A percentile compares a stretch with the other conserved stretches of the same genome.
Evolutionary conservation across 1,140 invertebrate species (phyloP).

Genomic region (Proales similis): DNA sequence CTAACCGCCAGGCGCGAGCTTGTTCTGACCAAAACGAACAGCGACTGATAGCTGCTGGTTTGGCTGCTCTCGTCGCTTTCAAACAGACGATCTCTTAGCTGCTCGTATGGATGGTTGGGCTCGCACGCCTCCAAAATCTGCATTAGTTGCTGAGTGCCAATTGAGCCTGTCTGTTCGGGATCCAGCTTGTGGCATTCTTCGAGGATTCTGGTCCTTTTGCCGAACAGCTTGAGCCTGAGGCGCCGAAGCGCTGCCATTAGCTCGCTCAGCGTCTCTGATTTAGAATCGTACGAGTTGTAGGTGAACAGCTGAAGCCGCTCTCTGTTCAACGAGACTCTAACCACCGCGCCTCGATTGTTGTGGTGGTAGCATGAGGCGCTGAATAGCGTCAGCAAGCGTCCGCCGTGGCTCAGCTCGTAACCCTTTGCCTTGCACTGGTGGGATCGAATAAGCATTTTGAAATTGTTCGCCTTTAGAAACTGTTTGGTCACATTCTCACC

Average conservation of each 20-base stretch:
- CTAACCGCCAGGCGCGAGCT: too few relatives aligned
- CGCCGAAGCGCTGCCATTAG: constrained; percentile 42
- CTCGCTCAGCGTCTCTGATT: constrained; percentile 69
- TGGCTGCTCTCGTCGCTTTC: constrained; percentile 21
- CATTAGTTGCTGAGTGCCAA: constrained; percentile 3
- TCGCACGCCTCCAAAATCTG: not conserved
- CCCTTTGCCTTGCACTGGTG: constrained; percentile 35
- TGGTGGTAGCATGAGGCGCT: constrained; percentile 80
- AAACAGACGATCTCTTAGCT: constrained; percentile 25
- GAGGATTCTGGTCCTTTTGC: constrained; percentile 48
- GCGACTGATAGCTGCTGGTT: not conserved
- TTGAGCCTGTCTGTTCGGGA: constrained; percentile 10
- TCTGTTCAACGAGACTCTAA: constrained; percentile 60
- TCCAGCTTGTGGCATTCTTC: constrained; percentile 17
- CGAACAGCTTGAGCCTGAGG: constrained; percentile 5
- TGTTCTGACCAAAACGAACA: constrained; percentile 13
- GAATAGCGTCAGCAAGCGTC: constrained; percentile 69
- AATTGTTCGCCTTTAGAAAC: constrained; percentile 34
- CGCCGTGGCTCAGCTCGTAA: constrained; percentile 34
- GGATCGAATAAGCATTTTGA: constrained; percentile 30
- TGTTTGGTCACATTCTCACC: constrained; percentile 34
- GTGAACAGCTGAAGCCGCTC: constrained; percentile 59
- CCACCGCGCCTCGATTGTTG: constrained; percentile 75
- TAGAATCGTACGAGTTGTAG: constrained; percentile 47
- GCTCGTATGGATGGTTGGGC: constrained; percentile 14